Evolutionary conservation across 1,140 invertebrate species (phyloP).

Genomic region (Euborellia annulipes): DNA sequence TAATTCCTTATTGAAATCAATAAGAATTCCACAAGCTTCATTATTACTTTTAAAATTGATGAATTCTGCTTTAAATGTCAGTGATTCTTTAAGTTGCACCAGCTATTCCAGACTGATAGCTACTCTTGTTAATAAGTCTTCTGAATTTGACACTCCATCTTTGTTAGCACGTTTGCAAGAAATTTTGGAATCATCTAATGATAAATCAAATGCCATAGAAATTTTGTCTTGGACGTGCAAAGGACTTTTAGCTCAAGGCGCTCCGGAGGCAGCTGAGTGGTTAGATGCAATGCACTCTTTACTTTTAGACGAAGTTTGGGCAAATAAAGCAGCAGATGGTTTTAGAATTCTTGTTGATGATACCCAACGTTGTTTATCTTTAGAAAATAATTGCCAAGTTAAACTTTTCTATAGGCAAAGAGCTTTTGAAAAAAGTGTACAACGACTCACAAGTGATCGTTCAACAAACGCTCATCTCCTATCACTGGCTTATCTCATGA

Average conservation of each 20-base stretch:
- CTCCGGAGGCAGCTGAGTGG: slow-evolving; percentile 29
- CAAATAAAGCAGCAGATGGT: slow-evolving; percentile 24
- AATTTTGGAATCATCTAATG: slow-evolving; percentile 16
- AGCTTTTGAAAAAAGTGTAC: slow-evolving; percentile 14
- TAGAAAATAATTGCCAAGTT: slow-evolving; percentile 26
- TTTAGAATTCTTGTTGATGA: slow-evolving; percentile 31
- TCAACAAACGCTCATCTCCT: neutral
- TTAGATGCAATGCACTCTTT: slow-evolving; percentile 29
- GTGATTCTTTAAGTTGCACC: slow-evolving; percentile 19
- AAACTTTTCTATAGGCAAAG: slow-evolving; percentile 24
- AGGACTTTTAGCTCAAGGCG: slow-evolving; percentile 35
- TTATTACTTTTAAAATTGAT: slow-evolving; percentile 24
- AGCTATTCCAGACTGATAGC: slow-evolving; percentile 27
- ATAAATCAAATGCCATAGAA: slow-evolving; percentile 22
- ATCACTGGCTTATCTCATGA: neutral
- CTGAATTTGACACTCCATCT: slow-evolving; percentile 25
- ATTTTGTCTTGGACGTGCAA: slow-evolving; percentile 40
- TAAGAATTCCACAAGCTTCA: slow-evolving; percentile 22
- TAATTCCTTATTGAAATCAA: slow-evolving; percentile 20
- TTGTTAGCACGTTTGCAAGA: slow-evolving; percentile 21
- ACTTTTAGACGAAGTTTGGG: slow-evolving; percentile 5
- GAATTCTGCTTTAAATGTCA: slow-evolving; percentile 20
- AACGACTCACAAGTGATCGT: neutral
- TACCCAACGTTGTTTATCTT: slow-evolving; percentile 22
- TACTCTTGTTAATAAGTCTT: slow-evolving; percentile 32